Evolutionary conservation across 2,113 vertebrate species (phyloP).

Genomic region (Zeus faber): DNA sequence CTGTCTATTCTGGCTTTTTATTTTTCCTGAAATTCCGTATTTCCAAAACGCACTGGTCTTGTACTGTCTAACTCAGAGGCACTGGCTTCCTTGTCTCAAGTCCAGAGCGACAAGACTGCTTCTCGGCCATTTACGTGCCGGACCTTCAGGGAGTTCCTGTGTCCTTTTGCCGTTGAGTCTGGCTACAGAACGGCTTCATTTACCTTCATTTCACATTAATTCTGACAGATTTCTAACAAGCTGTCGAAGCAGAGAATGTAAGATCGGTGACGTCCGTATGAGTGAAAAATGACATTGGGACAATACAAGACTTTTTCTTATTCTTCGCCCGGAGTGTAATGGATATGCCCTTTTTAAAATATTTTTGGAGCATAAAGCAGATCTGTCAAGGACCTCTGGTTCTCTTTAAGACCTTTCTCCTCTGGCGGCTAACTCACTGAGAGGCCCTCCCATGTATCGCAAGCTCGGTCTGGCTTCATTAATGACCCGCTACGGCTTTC

Average conservation of each 20-base stretch:
- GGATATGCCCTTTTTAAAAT: constrained; percentile 55
- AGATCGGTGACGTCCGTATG: background rate
- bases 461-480: constrained; percentile 62
- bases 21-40: background rate
- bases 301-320: constrained; percentile 37
- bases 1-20: constrained; percentile 27
- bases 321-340: constrained; percentile 51
- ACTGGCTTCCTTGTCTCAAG: constrained; percentile 38
- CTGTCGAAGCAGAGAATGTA: constrained; percentile 5
- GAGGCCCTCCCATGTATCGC: constrained; percentile 50
- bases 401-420: constrained; percentile 59
- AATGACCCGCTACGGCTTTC: constrained; percentile 56
- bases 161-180: constrained; percentile 42
- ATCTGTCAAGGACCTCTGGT: constrained; percentile 46
- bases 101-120: constrained; percentile 31
- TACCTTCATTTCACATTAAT: constrained; percentile 33
- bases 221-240: constrained; percentile 12
- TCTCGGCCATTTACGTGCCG: constrained; percentile 23
- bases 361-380: constrained; percentile 60
- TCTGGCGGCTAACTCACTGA: constrained; percentile 34
- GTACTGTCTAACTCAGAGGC: constrained; percentile 66
- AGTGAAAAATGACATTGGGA: background rate
- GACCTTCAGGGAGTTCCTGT: constrained; percentile 47
- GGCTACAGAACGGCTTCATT: background rate
- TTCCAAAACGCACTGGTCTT: constrained; percentile 38